phyloP scores from a whole-genome alignment of 1,140 invertebrate genomes.

The Riptortus pedestris region DNA sequence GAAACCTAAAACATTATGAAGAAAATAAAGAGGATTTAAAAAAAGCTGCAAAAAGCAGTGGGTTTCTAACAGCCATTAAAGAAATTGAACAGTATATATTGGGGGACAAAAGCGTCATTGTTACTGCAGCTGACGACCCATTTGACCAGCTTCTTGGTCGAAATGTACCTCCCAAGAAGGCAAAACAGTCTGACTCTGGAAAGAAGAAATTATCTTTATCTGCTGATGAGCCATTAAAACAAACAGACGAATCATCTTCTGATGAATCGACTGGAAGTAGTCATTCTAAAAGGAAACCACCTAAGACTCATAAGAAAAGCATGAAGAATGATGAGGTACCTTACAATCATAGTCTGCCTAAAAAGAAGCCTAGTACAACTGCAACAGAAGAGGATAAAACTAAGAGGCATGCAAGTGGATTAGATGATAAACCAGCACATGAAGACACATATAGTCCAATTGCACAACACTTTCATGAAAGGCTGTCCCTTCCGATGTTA shows the following conservation, averaged over 20 bases:
- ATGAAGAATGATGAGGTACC: too few species aligned
- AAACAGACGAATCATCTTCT: not conserved
- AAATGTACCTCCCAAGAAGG: not conserved
- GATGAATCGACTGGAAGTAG: too few species aligned
- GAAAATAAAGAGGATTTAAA: not conserved
- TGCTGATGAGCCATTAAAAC: not conserved
- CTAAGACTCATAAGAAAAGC: too few species aligned
- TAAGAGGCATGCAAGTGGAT: too few species aligned
- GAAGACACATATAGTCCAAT: too few species aligned
- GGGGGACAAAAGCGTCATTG: not conserved
- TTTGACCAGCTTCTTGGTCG: not conserved
- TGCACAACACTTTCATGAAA: too few species aligned
- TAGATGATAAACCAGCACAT: too few species aligned
- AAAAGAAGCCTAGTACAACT: too few species aligned
- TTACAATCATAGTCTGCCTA: too few species aligned
- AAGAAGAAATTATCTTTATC: not conserved
- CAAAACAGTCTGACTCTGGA: not conserved
- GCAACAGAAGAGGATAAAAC: too few species aligned
- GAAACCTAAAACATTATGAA: not conserved
- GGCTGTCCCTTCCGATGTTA: too few species aligned
- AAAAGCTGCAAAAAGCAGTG: not conserved
- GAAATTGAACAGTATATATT: not conserved
- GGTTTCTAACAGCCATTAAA: not conserved
- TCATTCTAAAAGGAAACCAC: too few species aligned
- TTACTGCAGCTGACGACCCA: not conserved